These are phyloP conservation scores for Silurus aristotelis DNA, from an alignment of 2,797 vertebrate genomes.

Conservation along the genomic window DNA sequence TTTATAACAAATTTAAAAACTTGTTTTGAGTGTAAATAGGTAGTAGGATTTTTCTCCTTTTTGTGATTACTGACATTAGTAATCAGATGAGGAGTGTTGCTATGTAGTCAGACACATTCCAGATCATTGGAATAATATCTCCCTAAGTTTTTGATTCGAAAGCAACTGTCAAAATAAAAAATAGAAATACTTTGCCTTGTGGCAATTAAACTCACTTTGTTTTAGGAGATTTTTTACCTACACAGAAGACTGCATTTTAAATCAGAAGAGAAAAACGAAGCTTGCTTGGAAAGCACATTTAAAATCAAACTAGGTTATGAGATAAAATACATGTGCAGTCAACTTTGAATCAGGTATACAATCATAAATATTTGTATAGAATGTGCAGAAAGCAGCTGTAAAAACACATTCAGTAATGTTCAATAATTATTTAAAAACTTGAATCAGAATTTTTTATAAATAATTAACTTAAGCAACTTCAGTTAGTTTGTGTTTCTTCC, in stretches of 20 bases:
- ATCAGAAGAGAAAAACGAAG: not conserved
- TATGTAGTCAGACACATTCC: not conserved
- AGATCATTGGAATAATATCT: not conserved
- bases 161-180: not conserved
- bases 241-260: not conserved
- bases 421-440: not conserved
- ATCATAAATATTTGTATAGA: not conserved
- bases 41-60: not conserved
- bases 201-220: not conserved
- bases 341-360: not conserved
- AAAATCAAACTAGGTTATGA: not conserved
- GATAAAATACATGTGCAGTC: not conserved
- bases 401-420: not conserved
- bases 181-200: not conserved
- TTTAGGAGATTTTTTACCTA: not conserved
- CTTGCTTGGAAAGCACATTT: not conserved
- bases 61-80: not conserved
- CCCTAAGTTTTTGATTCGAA: not conserved
- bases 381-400: not conserved
- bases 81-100: not conserved
- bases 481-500: not conserved
- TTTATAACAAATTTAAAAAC: not conserved
- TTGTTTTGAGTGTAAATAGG: not conserved
- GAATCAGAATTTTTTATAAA: not conserved
- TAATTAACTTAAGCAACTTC: not conserved